A percentile compares a stretch with the other conserved stretches of the same genome.
Conservation (phyloP, 2,888 invertebrate species). For the Pantelozetes paolii region DNA sequence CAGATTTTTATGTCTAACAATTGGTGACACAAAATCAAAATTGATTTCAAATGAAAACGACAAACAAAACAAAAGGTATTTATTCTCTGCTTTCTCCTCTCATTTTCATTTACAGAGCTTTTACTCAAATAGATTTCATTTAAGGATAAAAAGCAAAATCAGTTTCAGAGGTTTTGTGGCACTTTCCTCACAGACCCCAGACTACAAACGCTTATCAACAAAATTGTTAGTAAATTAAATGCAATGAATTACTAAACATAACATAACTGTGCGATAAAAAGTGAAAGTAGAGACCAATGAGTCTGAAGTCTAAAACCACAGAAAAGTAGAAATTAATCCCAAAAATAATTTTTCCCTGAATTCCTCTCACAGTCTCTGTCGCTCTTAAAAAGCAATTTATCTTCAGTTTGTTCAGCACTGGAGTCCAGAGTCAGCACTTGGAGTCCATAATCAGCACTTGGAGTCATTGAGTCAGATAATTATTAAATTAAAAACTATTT, state of each 20-base stretch:
- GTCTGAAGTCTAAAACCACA: no score
- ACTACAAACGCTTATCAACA: background rate
- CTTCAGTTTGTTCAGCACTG: background rate
- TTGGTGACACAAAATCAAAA: background rate
- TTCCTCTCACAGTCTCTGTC: background rate
- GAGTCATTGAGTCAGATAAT: background rate
- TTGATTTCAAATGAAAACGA: background rate
- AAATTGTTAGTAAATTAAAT: slow-evolving; percentile 2
- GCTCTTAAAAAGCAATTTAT: background rate
- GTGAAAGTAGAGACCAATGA: background rate
- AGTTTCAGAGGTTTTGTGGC: background rate
- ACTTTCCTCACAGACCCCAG: background rate
- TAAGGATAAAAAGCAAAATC: background rate
- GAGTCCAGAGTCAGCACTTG: background rate
- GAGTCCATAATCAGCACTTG: background rate
- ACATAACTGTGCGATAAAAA: background rate
- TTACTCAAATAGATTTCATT: background rate
- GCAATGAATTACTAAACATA: slow-evolving; percentile 8
- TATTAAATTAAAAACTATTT: slow-evolving; percentile 1
- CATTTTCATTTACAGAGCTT: background rate
- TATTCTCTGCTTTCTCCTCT: no score
- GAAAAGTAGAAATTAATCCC: background rate
- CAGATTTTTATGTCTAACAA: background rate
- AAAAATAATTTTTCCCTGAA: background rate
- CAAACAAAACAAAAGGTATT: background rate